These are phyloP conservation scores for Aromia moschata DNA, from an alignment of 2,888 invertebrate genomes.

Conservation along the genomic window DNA sequence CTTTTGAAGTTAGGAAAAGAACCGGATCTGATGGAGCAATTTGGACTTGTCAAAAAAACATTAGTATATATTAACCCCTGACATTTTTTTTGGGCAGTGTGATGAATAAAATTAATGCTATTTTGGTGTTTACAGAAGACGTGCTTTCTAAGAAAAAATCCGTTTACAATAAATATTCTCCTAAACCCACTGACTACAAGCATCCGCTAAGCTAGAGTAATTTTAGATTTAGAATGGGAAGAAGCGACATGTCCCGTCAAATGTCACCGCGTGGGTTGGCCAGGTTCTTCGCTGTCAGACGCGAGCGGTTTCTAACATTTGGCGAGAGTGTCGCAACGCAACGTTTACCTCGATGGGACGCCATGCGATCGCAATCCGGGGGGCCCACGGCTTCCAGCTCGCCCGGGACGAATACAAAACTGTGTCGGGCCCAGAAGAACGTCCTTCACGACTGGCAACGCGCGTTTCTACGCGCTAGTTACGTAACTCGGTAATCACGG, in stretches of 20 bases:
- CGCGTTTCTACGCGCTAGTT: slow-evolving; percentile 46
- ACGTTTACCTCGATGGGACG: slow-evolving; percentile 34
- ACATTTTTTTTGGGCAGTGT: no score
- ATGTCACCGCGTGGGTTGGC: slow-evolving; percentile 20
- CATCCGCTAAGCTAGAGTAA: no score
- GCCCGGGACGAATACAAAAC: slow-evolving; percentile 35
- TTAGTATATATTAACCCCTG: no score
- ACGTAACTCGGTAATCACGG: slow-evolving; percentile 52
- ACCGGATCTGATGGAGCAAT: no score
- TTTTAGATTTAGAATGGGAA: slow-evolving; percentile 12
- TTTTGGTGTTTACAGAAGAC: no score
- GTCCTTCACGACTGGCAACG: slow-evolving; percentile 54
- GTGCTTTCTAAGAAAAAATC: no score
- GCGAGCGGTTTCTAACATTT: slow-evolving; percentile 19
- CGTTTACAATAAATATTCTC: no score
- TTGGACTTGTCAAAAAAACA: no score
- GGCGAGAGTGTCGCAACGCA: slow-evolving; percentile 21
- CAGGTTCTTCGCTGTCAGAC: slow-evolving; percentile 4
- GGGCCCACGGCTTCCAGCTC: slow-evolving; percentile 5
- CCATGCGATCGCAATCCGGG: slow-evolving; percentile 29
- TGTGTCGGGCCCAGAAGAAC: slow-evolving; percentile 49
- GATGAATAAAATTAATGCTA: no score
- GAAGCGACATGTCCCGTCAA: slow-evolving; percentile 24
- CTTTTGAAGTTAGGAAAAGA: no score
- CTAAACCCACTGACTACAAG: no score